A percentile compares a stretch with the other conserved stretches of the same genome.
phyloP scores from a whole-genome alignment of 2,888 invertebrate species.

The Dione juno region DNA sequence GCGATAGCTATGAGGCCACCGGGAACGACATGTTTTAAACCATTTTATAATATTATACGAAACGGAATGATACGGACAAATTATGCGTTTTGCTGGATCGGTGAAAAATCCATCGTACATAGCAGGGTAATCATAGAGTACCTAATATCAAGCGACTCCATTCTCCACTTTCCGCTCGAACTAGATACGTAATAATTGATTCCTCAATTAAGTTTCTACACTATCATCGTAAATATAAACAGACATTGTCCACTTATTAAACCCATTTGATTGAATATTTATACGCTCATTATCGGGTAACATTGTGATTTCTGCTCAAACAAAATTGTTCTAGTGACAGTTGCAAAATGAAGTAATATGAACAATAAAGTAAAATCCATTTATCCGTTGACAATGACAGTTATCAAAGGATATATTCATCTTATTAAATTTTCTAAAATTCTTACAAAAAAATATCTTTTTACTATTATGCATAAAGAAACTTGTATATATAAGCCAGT shows the following conservation, averaged over 20 bases:
- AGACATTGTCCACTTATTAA: no score
- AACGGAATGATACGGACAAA: neutral
- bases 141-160: neutral
- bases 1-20: slow-evolving; percentile 25
- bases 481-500: neutral
- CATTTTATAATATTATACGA: slow-evolving; percentile 4
- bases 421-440: neutral
- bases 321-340: neutral
- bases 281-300: neutral
- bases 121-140: neutral
- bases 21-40: slow-evolving; percentile 32
- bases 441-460: no score
- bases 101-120: neutral
- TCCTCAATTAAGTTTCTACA: no score
- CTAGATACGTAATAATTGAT: no score
- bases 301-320: neutral
- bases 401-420: no score
- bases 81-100: neutral
- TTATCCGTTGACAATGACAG: neutral
- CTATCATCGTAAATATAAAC: no score
- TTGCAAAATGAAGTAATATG: neutral
- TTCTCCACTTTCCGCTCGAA: neutral
- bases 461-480: neutral
- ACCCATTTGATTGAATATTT: no score
- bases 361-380: neutral